These are phyloP conservation scores for Allolobophora icterica DNA, from an alignment of 2,888 invertebrate genomes.

Conservation along the genomic window DNA sequence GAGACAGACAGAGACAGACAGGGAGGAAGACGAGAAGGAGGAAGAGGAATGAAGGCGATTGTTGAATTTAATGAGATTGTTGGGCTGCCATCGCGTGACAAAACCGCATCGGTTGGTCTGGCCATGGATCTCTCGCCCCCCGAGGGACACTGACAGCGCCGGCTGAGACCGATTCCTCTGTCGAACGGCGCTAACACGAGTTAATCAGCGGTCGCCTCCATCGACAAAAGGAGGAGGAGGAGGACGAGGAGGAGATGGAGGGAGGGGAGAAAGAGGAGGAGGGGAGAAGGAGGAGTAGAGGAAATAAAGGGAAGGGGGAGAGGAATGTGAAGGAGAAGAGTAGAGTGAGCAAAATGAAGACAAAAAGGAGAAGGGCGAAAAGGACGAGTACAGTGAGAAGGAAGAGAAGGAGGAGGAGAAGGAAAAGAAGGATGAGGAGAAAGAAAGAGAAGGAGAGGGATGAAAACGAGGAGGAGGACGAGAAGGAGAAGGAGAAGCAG, in stretches of 20 bases:
- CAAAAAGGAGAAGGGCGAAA: too few relatives aligned
- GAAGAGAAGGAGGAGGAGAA: too few relatives aligned
- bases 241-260: not conserved
- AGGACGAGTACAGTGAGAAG: too few relatives aligned
- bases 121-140: not conserved
- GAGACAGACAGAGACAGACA: too few relatives aligned
- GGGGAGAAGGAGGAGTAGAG: not conserved
- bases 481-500: too few relatives aligned
- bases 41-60: not conserved
- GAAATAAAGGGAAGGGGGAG: too few relatives aligned
- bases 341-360: too few relatives aligned
- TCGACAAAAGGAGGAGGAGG: not conserved
- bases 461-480: too few relatives aligned
- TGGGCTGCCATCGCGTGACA: not conserved
- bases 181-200: not conserved
- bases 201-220: not conserved
- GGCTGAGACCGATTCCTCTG: not conserved
- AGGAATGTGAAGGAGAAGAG: too few relatives aligned
- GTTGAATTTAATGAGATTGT: conserved; percentile 17
- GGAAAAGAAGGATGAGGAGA: too few relatives aligned
- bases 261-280: not conserved
- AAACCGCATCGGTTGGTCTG: not conserved
- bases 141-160: not conserved
- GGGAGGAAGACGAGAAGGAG: not conserved
- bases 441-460: too few relatives aligned